Evolutionary conservation across 2,888 invertebrate genomes (phyloP).

Genomic region (Drosophila subquinaria): DNA sequence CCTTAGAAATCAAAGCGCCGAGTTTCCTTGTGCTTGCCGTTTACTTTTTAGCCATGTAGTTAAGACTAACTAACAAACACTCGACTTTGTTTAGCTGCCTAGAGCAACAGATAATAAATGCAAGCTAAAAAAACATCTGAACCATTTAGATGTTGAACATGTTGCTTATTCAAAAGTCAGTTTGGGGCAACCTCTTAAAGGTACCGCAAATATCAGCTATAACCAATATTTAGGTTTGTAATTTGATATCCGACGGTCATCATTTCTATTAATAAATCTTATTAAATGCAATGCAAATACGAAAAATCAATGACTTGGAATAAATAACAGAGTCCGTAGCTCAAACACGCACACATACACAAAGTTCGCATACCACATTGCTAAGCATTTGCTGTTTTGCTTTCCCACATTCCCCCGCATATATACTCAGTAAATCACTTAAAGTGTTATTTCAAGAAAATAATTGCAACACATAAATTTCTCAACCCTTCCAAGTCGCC

Average conservation of each 20-base stretch:
- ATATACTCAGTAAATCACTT: slow-evolving; percentile 74
- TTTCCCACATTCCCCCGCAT: slow-evolving; percentile 5
- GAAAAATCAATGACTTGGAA: slow-evolving; percentile 67
- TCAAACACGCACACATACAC: neutral
- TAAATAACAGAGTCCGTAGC: slow-evolving; percentile 48
- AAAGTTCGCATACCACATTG: slow-evolving; percentile 27
- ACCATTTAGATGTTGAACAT: neutral
- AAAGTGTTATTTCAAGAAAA: slow-evolving; percentile 79
- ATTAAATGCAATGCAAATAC: slow-evolving; percentile 53
- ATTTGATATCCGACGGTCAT: slow-evolving; percentile 5
- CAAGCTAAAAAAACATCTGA: too few relatives aligned
- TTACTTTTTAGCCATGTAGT: neutral
- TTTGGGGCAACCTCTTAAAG: slow-evolving; percentile 20
- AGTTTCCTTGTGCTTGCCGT: neutral
- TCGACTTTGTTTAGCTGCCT: neutral
- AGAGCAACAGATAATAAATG: neutral
- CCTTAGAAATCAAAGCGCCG: neutral
- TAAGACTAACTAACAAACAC: neutral
- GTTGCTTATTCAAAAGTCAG: neutral
- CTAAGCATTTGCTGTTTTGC: slow-evolving; percentile 35
- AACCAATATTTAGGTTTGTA: slow-evolving; percentile 23
- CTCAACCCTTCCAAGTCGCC: slow-evolving; percentile 62
- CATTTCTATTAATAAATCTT: slow-evolving; percentile 48
- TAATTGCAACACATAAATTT: slow-evolving; percentile 82
- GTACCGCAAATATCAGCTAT: slow-evolving; percentile 48